These are phyloP conservation scores for Lagodon rhomboides DNA, from an alignment of 2,797 vertebrate genomes.

Conservation along the genomic window DNA sequence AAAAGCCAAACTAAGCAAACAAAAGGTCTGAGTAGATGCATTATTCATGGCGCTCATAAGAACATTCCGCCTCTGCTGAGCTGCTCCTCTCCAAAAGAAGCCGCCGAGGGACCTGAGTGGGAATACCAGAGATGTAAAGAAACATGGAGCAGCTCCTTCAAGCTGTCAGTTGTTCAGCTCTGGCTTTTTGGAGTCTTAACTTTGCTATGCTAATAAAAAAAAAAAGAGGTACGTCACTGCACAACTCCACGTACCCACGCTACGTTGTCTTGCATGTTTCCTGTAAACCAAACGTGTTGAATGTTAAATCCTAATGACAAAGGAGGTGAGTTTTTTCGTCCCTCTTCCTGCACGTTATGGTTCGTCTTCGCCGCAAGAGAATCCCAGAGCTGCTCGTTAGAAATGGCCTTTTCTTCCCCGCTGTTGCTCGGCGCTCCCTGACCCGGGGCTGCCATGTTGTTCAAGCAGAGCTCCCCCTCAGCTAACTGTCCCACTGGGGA, in stretches of 20 bases:
- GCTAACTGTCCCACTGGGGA: slow-evolving; percentile 70
- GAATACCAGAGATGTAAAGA: slow-evolving; percentile 56
- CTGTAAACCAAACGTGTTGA: slow-evolving; percentile 21
- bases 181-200: slow-evolving; percentile 33
- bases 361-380: slow-evolving; percentile 14
- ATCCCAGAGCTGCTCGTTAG: slow-evolving; percentile 74
- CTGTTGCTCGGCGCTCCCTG: slow-evolving; percentile 17
- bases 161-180: slow-evolving; percentile 53
- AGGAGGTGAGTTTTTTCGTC: slow-evolving; percentile 11
- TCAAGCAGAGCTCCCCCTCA: slow-evolving; percentile 35
- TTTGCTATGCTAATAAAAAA: slow-evolving; percentile 52
- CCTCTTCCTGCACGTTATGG: slow-evolving; percentile 5
- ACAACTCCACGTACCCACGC: slow-evolving; percentile 18
- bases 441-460: slow-evolving; percentile 44
- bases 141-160: slow-evolving; percentile 51
- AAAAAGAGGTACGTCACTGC: background rate
- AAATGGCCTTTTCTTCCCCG: slow-evolving; percentile 43
- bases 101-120: slow-evolving; percentile 34
- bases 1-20: slow-evolving; percentile 50
- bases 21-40: slow-evolving; percentile 54
- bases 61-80: slow-evolving; percentile 49
- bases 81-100: slow-evolving; percentile 49
- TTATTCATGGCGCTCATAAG: slow-evolving; percentile 71
- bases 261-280: slow-evolving; percentile 24
- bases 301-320: slow-evolving; percentile 4